A percentile compares a stretch with the other conserved stretches of the same genome.
phyloP scores from a whole-genome alignment of 2,888 invertebrate genomes.

The Eubasilissa splendida region DNA sequence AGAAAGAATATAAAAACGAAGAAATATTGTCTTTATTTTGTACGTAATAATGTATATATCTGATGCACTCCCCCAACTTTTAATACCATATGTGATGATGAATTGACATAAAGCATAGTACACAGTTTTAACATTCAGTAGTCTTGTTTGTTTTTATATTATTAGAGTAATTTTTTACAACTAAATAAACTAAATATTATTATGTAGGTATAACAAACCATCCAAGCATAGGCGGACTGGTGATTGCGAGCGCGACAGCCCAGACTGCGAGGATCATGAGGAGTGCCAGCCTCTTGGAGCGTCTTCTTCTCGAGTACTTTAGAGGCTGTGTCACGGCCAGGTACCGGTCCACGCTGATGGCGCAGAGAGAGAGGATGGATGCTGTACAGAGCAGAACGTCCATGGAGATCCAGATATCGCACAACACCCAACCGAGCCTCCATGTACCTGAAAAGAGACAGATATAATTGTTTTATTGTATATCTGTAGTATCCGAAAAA shows the following conservation, averaged over 20 bases:
- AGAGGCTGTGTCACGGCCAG: constrained; percentile 95
- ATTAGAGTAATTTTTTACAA: too few relatives aligned
- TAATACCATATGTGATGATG: too few relatives aligned
- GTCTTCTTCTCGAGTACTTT: constrained; percentile 90
- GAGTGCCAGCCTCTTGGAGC: constrained; percentile 87
- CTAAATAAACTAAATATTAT: too few relatives aligned
- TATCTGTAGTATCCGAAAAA: too few relatives aligned
- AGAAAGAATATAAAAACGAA: too few relatives aligned
- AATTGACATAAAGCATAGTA: too few relatives aligned
- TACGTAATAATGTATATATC: too few relatives aligned
- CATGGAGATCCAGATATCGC: constrained; percentile 92
- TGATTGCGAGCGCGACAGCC: constrained; percentile 91
- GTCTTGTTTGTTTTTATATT: too few relatives aligned
- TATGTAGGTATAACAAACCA: constrained; percentile 75
- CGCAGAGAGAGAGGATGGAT: constrained; percentile 92
- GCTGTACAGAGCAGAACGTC: constrained; percentile 96
- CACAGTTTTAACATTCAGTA: too few relatives aligned
- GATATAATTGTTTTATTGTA: constrained; percentile 43
- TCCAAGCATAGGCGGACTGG: constrained; percentile 94
- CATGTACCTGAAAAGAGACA: constrained; percentile 78
- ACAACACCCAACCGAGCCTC: constrained; percentile 91
- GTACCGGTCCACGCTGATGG: constrained; percentile 92
- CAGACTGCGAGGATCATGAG: constrained; percentile 93
- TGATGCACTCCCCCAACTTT: too few relatives aligned
- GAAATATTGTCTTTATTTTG: too few relatives aligned